Base-by-base conservation (phyloP, 1,140 invertebrate genomes). In the Bombyx mandarina region DNA sequence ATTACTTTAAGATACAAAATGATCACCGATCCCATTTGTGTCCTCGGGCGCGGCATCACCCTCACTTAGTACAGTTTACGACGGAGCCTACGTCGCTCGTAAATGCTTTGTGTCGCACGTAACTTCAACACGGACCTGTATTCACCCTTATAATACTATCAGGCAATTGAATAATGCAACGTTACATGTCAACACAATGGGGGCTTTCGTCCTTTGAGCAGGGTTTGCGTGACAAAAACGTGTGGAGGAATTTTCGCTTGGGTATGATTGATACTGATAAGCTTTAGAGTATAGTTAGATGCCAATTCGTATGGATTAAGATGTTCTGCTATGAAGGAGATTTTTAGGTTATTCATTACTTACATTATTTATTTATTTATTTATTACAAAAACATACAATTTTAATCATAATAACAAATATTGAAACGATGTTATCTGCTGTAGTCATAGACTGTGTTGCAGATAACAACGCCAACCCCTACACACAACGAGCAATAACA, bases 151-250 rank as follows among this genome's bases (percentile, higher is more conserved):
- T 56, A 56, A 61, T 60, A 59, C 62, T 67, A 69, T 63, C 60
- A 60, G 50, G 60, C 66, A 65, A 72, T 69, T 72, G 66, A 72
- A 72, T 72, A 69, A 71, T 69, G 61, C 63, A 69, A 59, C 59
- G 54, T 44, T 61, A 58, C 47, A 60, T 66, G 58, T 60, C 61
- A 66, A 72, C 69, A 71, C 68, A 69, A 69, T 66, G 50, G 64
- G 47, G 35, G 56, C 51, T 57, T 50, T 45, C 45, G 8, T 47
- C 45, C 57, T 52, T 61, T 65, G 65, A 65, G 56, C 58, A 66
- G 64, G 69, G 64, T 72, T 56, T 51, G 56, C 57, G 57, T 58
- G 52, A 54, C 57, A 62, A 71, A 69, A 66, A 68, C 56, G 61
- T 62, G 63, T 55, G 57, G 43, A 26, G 52, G 54, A 58, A 56